These are phyloP conservation scores for Drosophila trapezifrons DNA, from an alignment of 1,140 invertebrate genomes.

Conservation along the genomic window DNA sequence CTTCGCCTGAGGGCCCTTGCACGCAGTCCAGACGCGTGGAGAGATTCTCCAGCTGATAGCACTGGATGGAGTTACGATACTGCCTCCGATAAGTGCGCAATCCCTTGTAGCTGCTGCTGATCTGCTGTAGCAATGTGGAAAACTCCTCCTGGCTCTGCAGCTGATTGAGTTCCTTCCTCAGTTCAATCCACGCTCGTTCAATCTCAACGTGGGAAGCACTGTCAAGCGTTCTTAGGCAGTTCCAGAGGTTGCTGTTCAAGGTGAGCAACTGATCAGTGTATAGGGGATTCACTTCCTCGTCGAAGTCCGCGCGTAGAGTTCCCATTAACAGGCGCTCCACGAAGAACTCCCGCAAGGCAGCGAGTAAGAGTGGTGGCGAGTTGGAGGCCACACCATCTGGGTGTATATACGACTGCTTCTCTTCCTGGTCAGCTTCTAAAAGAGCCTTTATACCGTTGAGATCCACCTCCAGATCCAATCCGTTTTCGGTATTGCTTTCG, in stretches of 20 bases:
- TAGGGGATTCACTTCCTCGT: constrained; percentile 53
- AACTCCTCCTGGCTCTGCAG: constrained; percentile 25
- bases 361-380: constrained; percentile 34
- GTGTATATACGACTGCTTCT: constrained; percentile 5
- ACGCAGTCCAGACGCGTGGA: constrained; percentile 56
- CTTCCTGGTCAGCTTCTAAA: constrained; percentile 13
- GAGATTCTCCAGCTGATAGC: constrained; percentile 68
- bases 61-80: constrained; percentile 45
- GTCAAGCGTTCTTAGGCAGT: constrained; percentile 50
- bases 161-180: constrained; percentile 14
- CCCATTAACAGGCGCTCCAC: constrained; percentile 52
- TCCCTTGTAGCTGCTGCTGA: constrained; percentile 61
- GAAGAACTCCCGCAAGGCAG: constrained; percentile 52
- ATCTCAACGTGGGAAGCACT: constrained; percentile 26
- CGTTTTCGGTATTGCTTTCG: neutral
- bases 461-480: constrained; percentile 31
- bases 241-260: constrained; percentile 51
- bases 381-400: constrained; percentile 21
- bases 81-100: constrained; percentile 61
- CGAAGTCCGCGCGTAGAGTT: constrained; percentile 34
- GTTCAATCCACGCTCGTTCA: constrained; percentile 24
- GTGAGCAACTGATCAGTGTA: constrained; percentile 64
- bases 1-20: constrained; percentile 18
- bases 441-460: constrained; percentile 16
- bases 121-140: constrained; percentile 25